Percentiles rank a stretch among this genome's conserved stretches.
phyloP scores from a whole-genome alignment of 92 coral and sea anemone genomes.

The Epizoanthus scotinus region DNA sequence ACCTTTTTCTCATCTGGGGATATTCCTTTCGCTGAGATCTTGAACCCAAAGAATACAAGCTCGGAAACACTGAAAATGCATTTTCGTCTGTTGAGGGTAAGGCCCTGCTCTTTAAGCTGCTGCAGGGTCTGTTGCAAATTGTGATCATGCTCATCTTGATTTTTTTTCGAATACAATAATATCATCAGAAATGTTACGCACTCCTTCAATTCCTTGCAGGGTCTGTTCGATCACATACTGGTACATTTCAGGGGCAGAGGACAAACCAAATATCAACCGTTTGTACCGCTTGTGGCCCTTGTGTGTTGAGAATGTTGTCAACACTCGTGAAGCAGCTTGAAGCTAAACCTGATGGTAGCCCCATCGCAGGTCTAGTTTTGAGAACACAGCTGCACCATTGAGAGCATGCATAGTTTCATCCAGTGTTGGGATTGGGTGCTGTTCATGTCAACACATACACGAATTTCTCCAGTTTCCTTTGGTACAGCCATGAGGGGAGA shows the following conservation, averaged over 20 bases:
- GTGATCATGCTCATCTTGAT: not conserved
- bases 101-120: not conserved
- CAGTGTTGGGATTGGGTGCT: constrained; percentile 5
- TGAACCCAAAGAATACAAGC: constrained; percentile 19
- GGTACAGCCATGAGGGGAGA: not conserved
- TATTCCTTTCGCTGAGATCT: constrained; percentile 27
- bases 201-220: not conserved
- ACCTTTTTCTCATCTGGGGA: constrained; percentile 4
- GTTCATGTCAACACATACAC: constrained; percentile 14
- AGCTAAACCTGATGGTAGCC: constrained; percentile 14
- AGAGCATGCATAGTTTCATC: constrained; percentile 21
- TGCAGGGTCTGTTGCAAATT: not conserved
- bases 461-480: not conserved
- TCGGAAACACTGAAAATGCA: constrained; percentile 33
- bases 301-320: too few species aligned
- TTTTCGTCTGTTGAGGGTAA: constrained; percentile 8
- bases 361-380: constrained; percentile 22
- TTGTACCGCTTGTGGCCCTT: too few species aligned
- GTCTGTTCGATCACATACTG: not conserved
- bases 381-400: constrained; percentile 2
- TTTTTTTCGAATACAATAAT: not conserved
- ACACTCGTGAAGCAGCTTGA: not conserved
- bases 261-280: not conserved
- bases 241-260: not conserved
- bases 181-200: not conserved